Evolutionary conservation across 2,113 vertebrate genomes (phyloP).

Genomic region (Hydrolagus affinis): DNA sequence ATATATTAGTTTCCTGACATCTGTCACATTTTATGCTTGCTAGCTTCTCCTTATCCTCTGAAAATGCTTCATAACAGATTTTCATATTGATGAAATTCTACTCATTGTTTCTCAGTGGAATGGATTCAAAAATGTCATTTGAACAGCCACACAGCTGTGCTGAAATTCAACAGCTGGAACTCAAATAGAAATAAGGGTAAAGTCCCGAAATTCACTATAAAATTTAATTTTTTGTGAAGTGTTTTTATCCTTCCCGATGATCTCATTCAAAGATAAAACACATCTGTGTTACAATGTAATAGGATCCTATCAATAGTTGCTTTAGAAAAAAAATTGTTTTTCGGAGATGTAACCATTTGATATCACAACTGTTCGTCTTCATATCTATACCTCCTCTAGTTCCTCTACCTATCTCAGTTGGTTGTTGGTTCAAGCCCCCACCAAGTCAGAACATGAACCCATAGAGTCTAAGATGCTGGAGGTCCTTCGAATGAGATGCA

Average conservation of each 20-base stretch:
- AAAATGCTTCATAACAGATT: background rate
- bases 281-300: background rate
- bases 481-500: too few species aligned
- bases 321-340: background rate
- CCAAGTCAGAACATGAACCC: too few species aligned
- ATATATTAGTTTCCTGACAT: background rate
- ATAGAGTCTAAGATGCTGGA: too few species aligned
- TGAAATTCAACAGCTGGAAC: background rate
- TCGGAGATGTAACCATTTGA: background rate
- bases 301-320: background rate
- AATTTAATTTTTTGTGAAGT: background rate
- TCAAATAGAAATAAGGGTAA: slow-evolving; percentile 17
- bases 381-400: too few species aligned
- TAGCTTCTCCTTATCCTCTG: background rate
- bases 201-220: background rate
- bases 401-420: too few species aligned
- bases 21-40: too few species aligned
- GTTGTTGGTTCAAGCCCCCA: too few species aligned
- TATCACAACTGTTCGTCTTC: too few species aligned
- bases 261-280: background rate
- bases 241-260: background rate
- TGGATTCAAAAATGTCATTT: background rate
- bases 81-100: background rate
- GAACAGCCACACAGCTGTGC: background rate
- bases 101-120: background rate